These are phyloP conservation scores for Channa striata DNA, from an alignment of 2,797 vertebrate species.

Conservation along the genomic window DNA sequence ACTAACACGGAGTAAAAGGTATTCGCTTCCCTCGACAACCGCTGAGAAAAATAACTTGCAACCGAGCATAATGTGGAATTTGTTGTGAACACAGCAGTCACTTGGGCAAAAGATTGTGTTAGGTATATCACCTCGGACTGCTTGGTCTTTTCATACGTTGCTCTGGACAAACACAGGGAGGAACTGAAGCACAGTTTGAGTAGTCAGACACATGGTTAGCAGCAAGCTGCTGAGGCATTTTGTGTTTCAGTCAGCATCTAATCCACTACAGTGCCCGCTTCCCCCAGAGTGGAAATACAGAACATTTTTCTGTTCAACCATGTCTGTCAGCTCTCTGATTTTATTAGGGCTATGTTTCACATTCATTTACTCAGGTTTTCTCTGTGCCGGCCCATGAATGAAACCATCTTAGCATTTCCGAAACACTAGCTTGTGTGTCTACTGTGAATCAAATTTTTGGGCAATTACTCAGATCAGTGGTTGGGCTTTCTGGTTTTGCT, in stretches of 20 bases:
- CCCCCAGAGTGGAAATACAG: constrained; percentile 68
- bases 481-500: constrained; percentile 65
- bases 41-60: constrained; percentile 61
- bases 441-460: constrained; percentile 79
- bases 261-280: constrained; percentile 75
- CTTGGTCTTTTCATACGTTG: constrained; percentile 43
- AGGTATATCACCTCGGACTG: constrained; percentile 34
- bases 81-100: constrained; percentile 43
- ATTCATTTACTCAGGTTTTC: constrained; percentile 81
- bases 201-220: constrained; percentile 68
- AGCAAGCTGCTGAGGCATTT: constrained; percentile 70
- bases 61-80: constrained; percentile 41
- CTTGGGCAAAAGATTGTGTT: constrained; percentile 45
- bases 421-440: constrained; percentile 80
- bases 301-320: constrained; percentile 78
- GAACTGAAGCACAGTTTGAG: constrained; percentile 51
- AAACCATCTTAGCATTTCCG: constrained; percentile 81
- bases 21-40: constrained; percentile 57
- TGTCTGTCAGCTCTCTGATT: constrained; percentile 84
- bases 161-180: constrained; percentile 45
- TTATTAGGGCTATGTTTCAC: constrained; percentile 83
- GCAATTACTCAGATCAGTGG: constrained; percentile 86
- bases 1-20: constrained; percentile 58
- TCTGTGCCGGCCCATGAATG: constrained; percentile 67
- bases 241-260: constrained; percentile 79